phyloP scores from a whole-genome alignment of 2,888 invertebrate species.

The Apamea epomidion region DNA sequence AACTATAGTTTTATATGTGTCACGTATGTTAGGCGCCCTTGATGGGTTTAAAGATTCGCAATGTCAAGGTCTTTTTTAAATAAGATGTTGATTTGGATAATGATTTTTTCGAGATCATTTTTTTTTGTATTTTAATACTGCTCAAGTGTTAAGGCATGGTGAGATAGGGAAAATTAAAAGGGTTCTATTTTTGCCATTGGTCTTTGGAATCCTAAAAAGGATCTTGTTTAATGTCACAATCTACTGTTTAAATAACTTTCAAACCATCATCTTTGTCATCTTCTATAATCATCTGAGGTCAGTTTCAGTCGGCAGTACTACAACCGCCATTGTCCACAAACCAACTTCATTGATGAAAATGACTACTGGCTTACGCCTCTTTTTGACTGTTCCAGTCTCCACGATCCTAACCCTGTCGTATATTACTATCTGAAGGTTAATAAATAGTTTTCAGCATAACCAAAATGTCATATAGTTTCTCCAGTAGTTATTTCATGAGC shows the following conservation, averaged over 20 bases:
- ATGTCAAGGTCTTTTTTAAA: background rate
- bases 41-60: background rate
- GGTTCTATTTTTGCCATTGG: background rate
- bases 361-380: background rate
- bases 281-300: background rate
- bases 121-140: background rate
- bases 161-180: background rate
- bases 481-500: slow-evolving; percentile 43
- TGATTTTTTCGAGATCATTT: background rate
- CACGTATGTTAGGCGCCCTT: background rate
- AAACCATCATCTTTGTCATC: background rate
- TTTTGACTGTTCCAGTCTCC: background rate
- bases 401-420: background rate
- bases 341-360: background rate
- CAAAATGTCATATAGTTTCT: background rate
- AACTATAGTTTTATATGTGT: background rate
- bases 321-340: background rate
- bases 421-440: background rate
- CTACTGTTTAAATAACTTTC: background rate
- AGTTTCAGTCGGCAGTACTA: background rate
- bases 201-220: too few relatives aligned
- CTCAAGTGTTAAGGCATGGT: background rate
- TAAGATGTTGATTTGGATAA: background rate
- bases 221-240: background rate
- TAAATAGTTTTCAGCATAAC: slow-evolving; percentile 1